Evolutionary conservation across 2,113 vertebrate species (phyloP).

Genomic region (Sminthopsis crassicaudata): DNA sequence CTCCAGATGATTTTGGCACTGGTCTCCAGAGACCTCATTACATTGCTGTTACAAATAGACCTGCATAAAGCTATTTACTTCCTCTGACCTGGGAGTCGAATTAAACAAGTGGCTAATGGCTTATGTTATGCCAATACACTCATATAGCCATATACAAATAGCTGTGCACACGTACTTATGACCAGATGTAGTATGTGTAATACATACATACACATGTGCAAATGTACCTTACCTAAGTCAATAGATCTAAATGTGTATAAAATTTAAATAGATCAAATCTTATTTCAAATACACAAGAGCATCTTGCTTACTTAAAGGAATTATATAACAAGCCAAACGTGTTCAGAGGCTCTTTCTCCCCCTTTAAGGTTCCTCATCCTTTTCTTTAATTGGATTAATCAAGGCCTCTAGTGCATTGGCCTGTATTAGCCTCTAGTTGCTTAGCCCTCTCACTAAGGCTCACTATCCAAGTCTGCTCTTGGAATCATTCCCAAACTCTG

Average conservation of each 20-base stretch:
- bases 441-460: not conserved
- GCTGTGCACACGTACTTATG: not conserved
- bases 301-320: not conserved
- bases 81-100: rapidly evolving
- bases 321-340: not conserved
- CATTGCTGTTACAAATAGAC: constrained; percentile 46
- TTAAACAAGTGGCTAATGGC: constrained; percentile 62
- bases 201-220: not conserved
- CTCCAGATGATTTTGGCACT: constrained; percentile 39
- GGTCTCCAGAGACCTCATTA: constrained; percentile 70
- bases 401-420: not conserved
- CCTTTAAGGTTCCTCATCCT: not conserved
- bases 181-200: not conserved
- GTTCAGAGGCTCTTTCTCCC: not conserved
- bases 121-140: constrained; percentile 42
- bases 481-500: not conserved
- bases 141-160: not conserved
- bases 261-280: not conserved
- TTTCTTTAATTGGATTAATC: not conserved
- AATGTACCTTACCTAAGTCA: not conserved
- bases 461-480: not conserved
- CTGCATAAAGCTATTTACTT: constrained; percentile 35
- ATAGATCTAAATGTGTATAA: not conserved
- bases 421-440: not conserved
- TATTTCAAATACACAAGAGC: not conserved